Conservation (phyloP, 1,140 invertebrate genomes). For the Lamellibrachia luymesi region DNA sequence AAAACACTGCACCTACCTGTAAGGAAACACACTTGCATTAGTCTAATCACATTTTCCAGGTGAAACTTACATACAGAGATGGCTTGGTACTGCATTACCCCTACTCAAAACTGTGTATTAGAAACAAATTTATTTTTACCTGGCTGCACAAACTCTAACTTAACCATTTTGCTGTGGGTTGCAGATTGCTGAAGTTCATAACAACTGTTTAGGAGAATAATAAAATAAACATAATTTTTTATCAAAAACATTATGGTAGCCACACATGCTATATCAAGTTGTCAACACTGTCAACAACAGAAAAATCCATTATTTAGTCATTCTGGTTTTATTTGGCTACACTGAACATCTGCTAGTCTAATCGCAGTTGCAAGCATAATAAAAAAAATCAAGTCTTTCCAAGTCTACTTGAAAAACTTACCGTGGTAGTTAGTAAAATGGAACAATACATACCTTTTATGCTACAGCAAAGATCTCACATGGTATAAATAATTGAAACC, state of each 20-base stretch:
- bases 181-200: background rate
- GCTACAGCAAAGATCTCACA: background rate
- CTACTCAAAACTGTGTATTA: background rate
- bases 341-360: background rate
- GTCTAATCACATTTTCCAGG: background rate
- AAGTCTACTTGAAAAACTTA: background rate
- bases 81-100: background rate
- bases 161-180: background rate
- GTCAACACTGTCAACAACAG: background rate
- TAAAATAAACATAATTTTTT: background rate
- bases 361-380: background rate
- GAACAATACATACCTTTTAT: conserved; percentile 1
- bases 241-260: background rate
- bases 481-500: background rate
- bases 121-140: background rate
- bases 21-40: background rate
- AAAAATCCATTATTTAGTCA: background rate
- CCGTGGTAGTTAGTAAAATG: background rate
- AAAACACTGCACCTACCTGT: background rate
- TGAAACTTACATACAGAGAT: background rate
- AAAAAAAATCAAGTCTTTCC: background rate
- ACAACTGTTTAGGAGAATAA: background rate
- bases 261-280: background rate
- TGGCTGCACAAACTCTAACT: background rate
- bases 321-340: background rate